Evolutionary conservation across 2,888 invertebrate genomes (phyloP).

Genomic region (Campoplex capitator): DNA sequence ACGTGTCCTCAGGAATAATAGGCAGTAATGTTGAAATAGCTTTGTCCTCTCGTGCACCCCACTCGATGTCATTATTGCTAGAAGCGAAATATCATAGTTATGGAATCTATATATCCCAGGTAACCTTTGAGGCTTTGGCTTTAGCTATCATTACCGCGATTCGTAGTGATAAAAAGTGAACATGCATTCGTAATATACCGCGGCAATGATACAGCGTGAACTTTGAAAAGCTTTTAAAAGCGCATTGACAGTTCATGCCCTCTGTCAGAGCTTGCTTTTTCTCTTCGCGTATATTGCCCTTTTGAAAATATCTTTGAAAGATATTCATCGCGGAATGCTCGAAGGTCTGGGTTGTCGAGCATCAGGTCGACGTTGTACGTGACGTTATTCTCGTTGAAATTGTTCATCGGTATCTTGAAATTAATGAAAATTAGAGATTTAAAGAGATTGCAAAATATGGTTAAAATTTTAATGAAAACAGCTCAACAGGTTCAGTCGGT

Average conservation of each 20-base stretch:
- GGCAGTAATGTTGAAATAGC: not conserved
- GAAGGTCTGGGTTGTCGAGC: not conserved
- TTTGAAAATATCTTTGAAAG: not conserved
- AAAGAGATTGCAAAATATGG: not conserved
- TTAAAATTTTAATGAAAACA: slow-evolving; percentile 24
- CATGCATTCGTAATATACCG: not conserved
- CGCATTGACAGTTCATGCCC: not conserved
- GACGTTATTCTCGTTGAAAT: not conserved
- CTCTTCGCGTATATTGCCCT: not conserved
- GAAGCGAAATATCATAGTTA: not conserved
- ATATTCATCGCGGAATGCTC: not conserved
- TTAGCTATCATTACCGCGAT: not conserved
- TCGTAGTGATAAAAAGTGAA: not conserved
- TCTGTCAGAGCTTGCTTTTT: not conserved
- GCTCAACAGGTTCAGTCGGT: slow-evolving; percentile 40
- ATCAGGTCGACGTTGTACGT: not conserved
- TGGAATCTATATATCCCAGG: not conserved
- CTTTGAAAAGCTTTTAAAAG: not conserved
- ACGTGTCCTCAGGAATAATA: not conserved
- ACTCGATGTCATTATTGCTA: not conserved
- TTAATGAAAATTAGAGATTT: not conserved
- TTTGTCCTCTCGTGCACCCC: not conserved
- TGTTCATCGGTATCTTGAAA: not conserved
- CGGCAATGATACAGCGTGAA: not conserved
- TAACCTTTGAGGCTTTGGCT: not conserved